Evolutionary conservation across 2,113 vertebrate genomes (phyloP), one percentile per base, ranked within the genome.

Genomic region (Anser brachyrhynchus): DNA sequence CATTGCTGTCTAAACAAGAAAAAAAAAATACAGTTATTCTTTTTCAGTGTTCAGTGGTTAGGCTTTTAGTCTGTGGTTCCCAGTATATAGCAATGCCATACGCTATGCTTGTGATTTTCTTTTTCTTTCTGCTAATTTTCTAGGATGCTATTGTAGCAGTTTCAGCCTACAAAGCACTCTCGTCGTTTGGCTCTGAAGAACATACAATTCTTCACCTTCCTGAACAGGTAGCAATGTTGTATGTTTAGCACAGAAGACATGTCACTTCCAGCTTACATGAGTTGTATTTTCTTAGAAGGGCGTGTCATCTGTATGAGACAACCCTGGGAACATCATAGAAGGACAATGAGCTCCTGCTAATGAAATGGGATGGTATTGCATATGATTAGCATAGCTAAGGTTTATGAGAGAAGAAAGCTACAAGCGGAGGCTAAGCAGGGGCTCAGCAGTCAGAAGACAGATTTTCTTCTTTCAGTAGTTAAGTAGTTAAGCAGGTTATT

Each of bases 131-230:
- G 6, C 70, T 90, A 8, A 64, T 90, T 92, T 91, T 87, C 29
- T 94, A 99, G 99, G 98, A 99, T 92, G 79, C 98, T 71, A 44
- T 97, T 77, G 98, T 99, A 88, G 98, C 98, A 69, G 97, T 96
- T 84, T 98, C 98, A 67, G 99, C 99, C 16, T 99, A 98, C 97
- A 99, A 95, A 92, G 98, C 99, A n/a, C 97, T 99, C 41, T 98
- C 99, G 6, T 96, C 96, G 14, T 99, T 99, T 91, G 92, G 96
- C 58, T 97, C 98, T 31, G 92, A 90, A 28, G 98, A 98, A 10
- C 98, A 99, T 77, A 98, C 94, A 31, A 71, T 99, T 64, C 97
- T 98, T 91, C 98, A 99, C 93, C 98, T 99, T 70, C 99, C 99
- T 37, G 98, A 98, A 87, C 92, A 98, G 97, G 99, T 99, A 97